A percentile compares a stretch with the other conserved stretches of the same genome.
phyloP scores from a whole-genome alignment of 2,113 vertebrate species.

The Ploceus nigricollis region DNA sequence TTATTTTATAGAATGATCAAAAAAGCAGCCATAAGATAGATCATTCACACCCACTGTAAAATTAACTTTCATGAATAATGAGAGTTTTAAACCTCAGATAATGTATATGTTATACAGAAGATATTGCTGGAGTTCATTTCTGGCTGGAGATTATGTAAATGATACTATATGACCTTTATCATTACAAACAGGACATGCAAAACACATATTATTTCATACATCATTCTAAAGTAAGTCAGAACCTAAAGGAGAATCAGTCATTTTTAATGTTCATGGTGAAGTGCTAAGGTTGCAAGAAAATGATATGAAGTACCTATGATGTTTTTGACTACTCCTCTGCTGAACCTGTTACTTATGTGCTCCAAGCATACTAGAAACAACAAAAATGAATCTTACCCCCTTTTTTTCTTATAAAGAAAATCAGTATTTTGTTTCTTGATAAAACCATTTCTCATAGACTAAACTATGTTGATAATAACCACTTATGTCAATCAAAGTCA shows the following conservation, averaged over 20 bases:
- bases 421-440: not conserved
- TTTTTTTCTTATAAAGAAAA: not conserved
- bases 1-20: slow-evolving; percentile 86
- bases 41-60: slow-evolving; percentile 86
- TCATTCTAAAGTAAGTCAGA: slow-evolving; percentile 83
- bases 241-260: slow-evolving; percentile 82
- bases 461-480: not conserved
- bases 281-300: slow-evolving; percentile 81
- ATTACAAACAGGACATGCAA: slow-evolving; percentile 83
- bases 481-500: not conserved
- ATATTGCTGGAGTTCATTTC: slow-evolving; percentile 82
- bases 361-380: not conserved
- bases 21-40: slow-evolving; percentile 80
- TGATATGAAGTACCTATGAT: slow-evolving; percentile 70
- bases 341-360: slow-evolving; percentile 70
- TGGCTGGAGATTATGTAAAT: slow-evolving; percentile 89
- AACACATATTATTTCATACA: slow-evolving; percentile 90
- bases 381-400: not conserved
- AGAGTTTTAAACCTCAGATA: slow-evolving; percentile 82
- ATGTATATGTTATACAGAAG: slow-evolving; percentile 80
- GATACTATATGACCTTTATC: slow-evolving; percentile 91
- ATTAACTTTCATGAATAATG: slow-evolving; percentile 90
- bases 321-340: slow-evolving; percentile 64
- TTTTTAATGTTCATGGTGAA: slow-evolving; percentile 84
- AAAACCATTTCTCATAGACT: not conserved